phyloP scores from a whole-genome alignment of 2,888 invertebrate species.

The Mesodorylaimus sp. region DNA sequence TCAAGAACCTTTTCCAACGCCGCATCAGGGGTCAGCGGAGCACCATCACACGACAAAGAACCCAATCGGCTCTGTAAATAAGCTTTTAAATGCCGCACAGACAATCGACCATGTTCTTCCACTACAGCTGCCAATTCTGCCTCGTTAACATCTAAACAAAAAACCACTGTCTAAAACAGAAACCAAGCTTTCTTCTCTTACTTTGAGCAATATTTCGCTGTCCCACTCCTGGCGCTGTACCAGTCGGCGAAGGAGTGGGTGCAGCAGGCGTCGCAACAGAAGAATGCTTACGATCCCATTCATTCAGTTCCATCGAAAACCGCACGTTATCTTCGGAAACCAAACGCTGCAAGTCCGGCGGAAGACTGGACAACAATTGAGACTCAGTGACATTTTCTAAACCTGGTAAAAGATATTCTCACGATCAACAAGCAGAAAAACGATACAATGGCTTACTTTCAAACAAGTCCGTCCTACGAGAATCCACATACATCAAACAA shows the following conservation, averaged over 20 bases:
- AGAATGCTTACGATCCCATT: constrained; percentile 32
- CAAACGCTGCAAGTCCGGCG: constrained; percentile 25
- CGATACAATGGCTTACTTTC: constrained; percentile 13
- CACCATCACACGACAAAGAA: too few species aligned
- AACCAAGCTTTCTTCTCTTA: too few species aligned
- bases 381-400: constrained; percentile 11
- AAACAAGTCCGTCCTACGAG: constrained; percentile 20
- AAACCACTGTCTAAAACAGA: too few species aligned
- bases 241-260: not conserved
- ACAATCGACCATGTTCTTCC: too few species aligned
- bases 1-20: too few species aligned
- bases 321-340: constrained; percentile 31
- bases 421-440: not conserved
- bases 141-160: too few species aligned
- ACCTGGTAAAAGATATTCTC: constrained; percentile 6
- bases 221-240: too few species aligned
- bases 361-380: not conserved
- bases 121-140: too few species aligned
- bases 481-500: constrained; percentile 35
- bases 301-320: constrained; percentile 29
- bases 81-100: too few species aligned
- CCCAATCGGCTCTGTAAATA: too few species aligned
- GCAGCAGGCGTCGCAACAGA: constrained; percentile 15
- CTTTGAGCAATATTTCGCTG: too few species aligned
- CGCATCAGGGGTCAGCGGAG: too few species aligned